Percentiles rank a stretch among this genome's conserved stretches.
phyloP scores from a whole-genome alignment of 2,888 invertebrate species.

The Galerucella calmariensis region DNA sequence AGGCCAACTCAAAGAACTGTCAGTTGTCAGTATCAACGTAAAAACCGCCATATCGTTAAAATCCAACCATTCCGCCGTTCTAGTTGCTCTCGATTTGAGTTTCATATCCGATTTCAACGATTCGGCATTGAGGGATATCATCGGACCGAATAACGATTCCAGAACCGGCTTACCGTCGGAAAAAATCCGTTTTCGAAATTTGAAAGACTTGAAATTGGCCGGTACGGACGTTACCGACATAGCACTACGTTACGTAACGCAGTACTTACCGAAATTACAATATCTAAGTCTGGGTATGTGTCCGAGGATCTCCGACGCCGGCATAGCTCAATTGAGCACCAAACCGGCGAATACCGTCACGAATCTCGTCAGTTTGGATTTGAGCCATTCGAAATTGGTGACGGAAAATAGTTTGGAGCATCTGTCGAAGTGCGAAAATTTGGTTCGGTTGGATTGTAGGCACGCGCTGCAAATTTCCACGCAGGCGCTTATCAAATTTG shows the following conservation, averaged over 20 bases:
- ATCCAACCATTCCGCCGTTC: constrained; percentile 70
- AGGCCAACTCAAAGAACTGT: constrained; percentile 84
- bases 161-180: constrained; percentile 81
- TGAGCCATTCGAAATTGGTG: constrained; percentile 84
- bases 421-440: constrained; percentile 78
- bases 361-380: constrained; percentile 78
- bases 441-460: constrained; percentile 79
- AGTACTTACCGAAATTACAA: constrained; percentile 80
- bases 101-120: constrained; percentile 89
- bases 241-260: constrained; percentile 80
- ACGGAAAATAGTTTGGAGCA: constrained; percentile 87
- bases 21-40: constrained; percentile 80
- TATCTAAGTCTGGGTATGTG: constrained; percentile 87
- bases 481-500: constrained; percentile 85
- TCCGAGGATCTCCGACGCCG: constrained; percentile 88
- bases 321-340: constrained; percentile 86
- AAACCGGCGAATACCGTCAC: constrained; percentile 76
- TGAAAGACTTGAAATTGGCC: constrained; percentile 80
- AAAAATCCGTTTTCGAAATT: constrained; percentile 80
- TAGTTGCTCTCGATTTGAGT: constrained; percentile 77
- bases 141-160: constrained; percentile 88
- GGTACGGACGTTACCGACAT: constrained; percentile 93
- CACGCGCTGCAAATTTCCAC: constrained; percentile 84
- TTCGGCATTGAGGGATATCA: constrained; percentile 82
- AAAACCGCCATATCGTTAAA: constrained; percentile 83